Evolutionary conservation across 2,113 vertebrate genomes (phyloP), one percentile per base, ranked within the genome.

Genomic region (Triplophysa dalaica): DNA sequence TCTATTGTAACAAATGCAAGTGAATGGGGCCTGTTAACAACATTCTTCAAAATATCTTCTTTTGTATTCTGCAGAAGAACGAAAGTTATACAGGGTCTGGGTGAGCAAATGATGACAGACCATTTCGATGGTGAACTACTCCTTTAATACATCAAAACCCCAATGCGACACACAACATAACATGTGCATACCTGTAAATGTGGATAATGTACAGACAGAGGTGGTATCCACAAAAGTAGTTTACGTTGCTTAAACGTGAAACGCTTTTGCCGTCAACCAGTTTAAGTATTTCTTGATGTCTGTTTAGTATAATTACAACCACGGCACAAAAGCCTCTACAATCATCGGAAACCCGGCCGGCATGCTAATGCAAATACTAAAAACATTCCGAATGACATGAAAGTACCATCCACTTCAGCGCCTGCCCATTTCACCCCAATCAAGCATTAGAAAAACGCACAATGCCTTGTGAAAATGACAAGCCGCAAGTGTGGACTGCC

Each of bases 381-480:
- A 70, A 61, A 76, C 43, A 76, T 43, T 65, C 74, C 2, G 50
- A 45, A 81, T 69, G 64, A 67, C 6, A 24, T 19, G 13, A 54
- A 73, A 80, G 26, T 75, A 41, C 69, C 72, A 33, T 81, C 78
- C 78, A 74, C 69, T 66, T 78, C n/a, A 78, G 29, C 16, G 52
- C 48, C 17, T 58, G 61, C 64, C 19, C 56, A 69, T 83, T 76
- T 82, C 67, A 43, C 48, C 67, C 50, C 70, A 63, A 77, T 81
- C 56, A 85, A 79, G 76, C 33, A 52, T 50, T 33, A 77, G 61
- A 84, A 82, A 82, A 38, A 81, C 48, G 70, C 69, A 78, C 70
- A 33, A 83, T 60, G 48, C 66, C 24, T 75, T 75, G 54, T 81
- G 77, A 82, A 85, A 87, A 86, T 85, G 73, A 89, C 85, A 86